Conservation (phyloP, 2,797 vertebrate species). For the Sarcoramphus papa region DNA sequence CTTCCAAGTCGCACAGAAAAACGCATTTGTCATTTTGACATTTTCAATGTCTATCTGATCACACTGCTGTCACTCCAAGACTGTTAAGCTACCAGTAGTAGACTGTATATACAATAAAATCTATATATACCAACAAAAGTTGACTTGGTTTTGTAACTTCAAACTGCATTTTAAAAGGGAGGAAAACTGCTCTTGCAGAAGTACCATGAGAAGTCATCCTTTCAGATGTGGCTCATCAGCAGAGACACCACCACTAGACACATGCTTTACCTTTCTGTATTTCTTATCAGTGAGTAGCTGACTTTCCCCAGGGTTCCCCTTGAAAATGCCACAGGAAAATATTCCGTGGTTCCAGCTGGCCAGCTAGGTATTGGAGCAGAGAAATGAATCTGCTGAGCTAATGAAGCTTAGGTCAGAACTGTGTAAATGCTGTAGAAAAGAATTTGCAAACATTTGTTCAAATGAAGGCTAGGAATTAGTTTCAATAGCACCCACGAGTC, state of each 20-base stretch:
- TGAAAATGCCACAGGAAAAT: neutral
- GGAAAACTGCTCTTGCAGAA: neutral
- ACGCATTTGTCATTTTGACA: neutral
- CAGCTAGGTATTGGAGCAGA: neutral
- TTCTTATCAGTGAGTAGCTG: neutral
- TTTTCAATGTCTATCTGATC: neutral
- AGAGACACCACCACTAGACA: neutral
- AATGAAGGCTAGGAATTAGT: neutral
- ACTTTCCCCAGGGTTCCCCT: neutral
- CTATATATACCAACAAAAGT: neutral
- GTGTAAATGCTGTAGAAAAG: neutral
- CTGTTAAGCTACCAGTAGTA: accelerated
- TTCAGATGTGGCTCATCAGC: neutral
- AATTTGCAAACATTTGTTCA: constrained; percentile 49
- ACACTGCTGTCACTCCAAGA: neutral
- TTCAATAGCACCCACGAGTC: constrained; percentile 11
- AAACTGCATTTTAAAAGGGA: neutral
- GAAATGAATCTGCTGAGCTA: constrained; percentile 34
- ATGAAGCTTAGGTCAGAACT: neutral
- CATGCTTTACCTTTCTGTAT: neutral
- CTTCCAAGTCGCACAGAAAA: neutral
- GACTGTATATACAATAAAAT: neutral
- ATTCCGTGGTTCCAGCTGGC: neutral
- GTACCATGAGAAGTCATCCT: neutral
- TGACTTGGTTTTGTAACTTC: neutral